Conservation (phyloP, 2,888 invertebrate species). For the Schrankia costaestrigalis region DNA sequence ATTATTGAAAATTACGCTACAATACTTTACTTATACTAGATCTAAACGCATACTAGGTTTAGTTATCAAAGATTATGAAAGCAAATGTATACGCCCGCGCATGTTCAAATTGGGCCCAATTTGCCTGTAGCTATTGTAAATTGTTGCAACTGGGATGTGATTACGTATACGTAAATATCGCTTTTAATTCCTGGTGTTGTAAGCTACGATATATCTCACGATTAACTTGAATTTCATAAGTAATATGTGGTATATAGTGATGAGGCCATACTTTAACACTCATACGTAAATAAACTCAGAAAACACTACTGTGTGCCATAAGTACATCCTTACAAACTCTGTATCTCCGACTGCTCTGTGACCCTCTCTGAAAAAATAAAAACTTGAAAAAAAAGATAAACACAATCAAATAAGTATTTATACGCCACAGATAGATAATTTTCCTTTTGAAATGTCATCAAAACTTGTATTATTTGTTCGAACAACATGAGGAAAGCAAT, state of each 20-base stretch:
- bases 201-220: too few species aligned
- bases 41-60: too few species aligned
- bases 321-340: too few species aligned
- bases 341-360: too few species aligned
- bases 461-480: slow-evolving; percentile 22
- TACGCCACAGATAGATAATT: slow-evolving; percentile 21
- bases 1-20: too few species aligned
- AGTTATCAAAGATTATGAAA: slow-evolving; percentile 47
- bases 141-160: slow-evolving; percentile 16
- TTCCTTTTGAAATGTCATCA: slow-evolving; percentile 24
- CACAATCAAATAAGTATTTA: slow-evolving; percentile 17
- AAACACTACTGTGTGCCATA: too few species aligned
- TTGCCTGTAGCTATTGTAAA: slow-evolving; percentile 35
- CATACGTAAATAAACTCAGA: too few species aligned
- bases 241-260: too few species aligned
- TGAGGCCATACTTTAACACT: too few species aligned
- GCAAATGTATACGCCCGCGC: slow-evolving; percentile 44
- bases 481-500: slow-evolving; percentile 40
- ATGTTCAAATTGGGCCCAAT: slow-evolving; percentile 46
- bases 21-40: too few species aligned
- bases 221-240: too few species aligned
- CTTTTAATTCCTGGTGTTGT: neutral
- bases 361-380: neutral
- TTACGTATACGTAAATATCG: slow-evolving; percentile 2
- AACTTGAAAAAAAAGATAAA: slow-evolving; percentile 1